A percentile compares a stretch with the other conserved stretches of the same genome.
These are phyloP conservation scores for Cryptotis parvus DNA, from an alignment of 2,113 vertebrate species.

Conservation along the genomic window DNA sequence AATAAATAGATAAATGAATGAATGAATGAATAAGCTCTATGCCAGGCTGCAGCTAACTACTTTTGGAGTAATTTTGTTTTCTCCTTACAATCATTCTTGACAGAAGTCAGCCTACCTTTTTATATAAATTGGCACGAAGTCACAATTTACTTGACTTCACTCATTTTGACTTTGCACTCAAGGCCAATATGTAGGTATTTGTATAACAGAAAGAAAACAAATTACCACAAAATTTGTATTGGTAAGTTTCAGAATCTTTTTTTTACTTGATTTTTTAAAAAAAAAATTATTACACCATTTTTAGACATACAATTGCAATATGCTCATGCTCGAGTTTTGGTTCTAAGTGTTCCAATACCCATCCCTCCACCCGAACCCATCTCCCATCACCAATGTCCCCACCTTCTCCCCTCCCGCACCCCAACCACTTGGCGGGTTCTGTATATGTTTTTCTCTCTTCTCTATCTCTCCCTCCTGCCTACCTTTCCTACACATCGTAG, in stretches of 20 bases:
- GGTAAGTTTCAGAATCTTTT: conserved; percentile 27
- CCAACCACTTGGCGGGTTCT: too few species aligned
- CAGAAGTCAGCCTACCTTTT: background rate
- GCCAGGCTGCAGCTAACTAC: background rate
- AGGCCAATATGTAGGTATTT: background rate
- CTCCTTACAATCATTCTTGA: background rate
- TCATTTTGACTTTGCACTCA: background rate
- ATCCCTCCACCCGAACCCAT: too few species aligned
- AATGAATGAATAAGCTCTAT: background rate
- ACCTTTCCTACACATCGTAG: too few species aligned
- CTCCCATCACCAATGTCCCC: too few species aligned
- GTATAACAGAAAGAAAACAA: background rate
- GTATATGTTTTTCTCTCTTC: too few species aligned
- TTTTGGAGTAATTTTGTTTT: conserved; percentile 9
- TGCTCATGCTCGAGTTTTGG: too few species aligned
- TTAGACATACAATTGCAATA: too few species aligned
- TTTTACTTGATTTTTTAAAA: too few species aligned
- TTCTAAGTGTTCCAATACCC: too few species aligned
- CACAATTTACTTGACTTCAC: background rate
- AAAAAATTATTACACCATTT: too few species aligned
- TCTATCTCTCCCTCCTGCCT: too few species aligned
- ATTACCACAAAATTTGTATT: conserved; percentile 6
- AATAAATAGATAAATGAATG: background rate
- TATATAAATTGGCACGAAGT: background rate
- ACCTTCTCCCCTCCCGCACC: too few species aligned